Percentiles rank a stretch among this genome's conserved stretches.
These are phyloP conservation scores for Acrobasis repandana DNA, from an alignment of 2,888 invertebrate species.

Conservation along the genomic window DNA sequence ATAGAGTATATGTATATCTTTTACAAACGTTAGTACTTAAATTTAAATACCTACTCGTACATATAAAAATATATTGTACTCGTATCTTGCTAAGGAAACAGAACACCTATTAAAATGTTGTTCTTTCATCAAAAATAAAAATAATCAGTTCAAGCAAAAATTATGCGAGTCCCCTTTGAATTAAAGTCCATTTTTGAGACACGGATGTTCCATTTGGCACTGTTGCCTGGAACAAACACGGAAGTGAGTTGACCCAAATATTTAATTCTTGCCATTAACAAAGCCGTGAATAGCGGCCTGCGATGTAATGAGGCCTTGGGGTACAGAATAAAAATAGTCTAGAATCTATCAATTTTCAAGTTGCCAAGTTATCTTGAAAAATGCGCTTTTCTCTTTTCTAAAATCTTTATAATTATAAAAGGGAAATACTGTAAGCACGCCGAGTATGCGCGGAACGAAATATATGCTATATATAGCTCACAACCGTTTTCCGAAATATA, in stretches of 20 bases:
- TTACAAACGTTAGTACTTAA: too few relatives aligned
- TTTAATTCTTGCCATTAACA: slow-evolving; percentile 19
- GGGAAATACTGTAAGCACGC: too few relatives aligned
- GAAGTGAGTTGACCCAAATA: slow-evolving; percentile 23
- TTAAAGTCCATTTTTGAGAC: slow-evolving; percentile 11
- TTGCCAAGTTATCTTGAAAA: not conserved
- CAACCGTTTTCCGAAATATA: too few relatives aligned
- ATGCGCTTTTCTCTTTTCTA: too few relatives aligned
- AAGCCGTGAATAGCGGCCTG: slow-evolving; percentile 16
- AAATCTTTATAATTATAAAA: too few relatives aligned
- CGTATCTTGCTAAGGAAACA: too few relatives aligned
- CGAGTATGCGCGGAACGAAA: too few relatives aligned
- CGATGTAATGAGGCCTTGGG: slow-evolving; percentile 13
- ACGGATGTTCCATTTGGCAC: slow-evolving; percentile 8
- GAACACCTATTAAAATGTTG: not conserved
- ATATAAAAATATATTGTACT: too few relatives aligned
- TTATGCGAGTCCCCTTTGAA: not conserved
- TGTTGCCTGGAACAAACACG: slow-evolving; percentile 4
- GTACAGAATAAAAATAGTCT: not conserved
- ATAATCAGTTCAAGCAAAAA: not conserved
- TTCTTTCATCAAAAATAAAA: not conserved
- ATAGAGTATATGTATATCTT: too few relatives aligned
- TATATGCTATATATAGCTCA: too few relatives aligned
- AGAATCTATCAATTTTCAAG: not conserved
- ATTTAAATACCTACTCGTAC: too few relatives aligned